A percentile compares a stretch with the other conserved stretches of the same genome.
phyloP scores from a whole-genome alignment of 2,113 vertebrate species.

The Ivindomyrus marchei region DNA sequence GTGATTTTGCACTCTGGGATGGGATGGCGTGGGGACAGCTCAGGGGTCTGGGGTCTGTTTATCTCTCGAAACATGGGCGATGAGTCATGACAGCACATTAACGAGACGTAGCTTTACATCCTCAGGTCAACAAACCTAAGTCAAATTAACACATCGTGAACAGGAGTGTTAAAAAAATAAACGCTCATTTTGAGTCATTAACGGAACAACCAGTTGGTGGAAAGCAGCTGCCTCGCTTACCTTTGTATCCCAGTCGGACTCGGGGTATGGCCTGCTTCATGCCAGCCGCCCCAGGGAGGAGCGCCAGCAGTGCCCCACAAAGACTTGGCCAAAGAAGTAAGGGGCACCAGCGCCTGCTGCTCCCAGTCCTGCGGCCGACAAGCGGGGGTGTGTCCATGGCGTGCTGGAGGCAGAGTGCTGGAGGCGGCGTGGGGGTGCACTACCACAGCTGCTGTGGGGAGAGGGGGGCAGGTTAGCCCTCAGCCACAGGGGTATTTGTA shows the following conservation, averaged over 20 bases:
- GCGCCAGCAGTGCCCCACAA: constrained; percentile 56
- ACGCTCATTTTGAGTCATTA: not conserved
- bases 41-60: not conserved
- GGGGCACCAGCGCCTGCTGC: constrained; percentile 36
- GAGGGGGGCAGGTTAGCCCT: not conserved
- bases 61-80: not conserved
- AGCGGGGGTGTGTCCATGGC: constrained; percentile 40
- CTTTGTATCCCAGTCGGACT: constrained; percentile 84
- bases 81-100: not conserved
- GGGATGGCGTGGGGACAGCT: not conserved
- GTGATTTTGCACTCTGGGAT: not conserved
- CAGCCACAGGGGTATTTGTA: not conserved
- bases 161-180: not conserved
- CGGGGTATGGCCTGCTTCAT: constrained; percentile 84
- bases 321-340: constrained; percentile 53
- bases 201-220: not conserved
- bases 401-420: constrained; percentile 16
- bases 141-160: not conserved
- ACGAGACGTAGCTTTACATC: not conserved
- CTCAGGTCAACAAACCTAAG: not conserved
- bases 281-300: constrained; percentile 60
- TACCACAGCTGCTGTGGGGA: not conserved
- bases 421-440: not conserved
- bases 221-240: constrained; percentile 55
- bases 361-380: constrained; percentile 30